Evolutionary conservation across 1,140 invertebrate genomes (phyloP), one percentile per base, ranked within the genome.

Genomic region (Bombus confusus): DNA sequence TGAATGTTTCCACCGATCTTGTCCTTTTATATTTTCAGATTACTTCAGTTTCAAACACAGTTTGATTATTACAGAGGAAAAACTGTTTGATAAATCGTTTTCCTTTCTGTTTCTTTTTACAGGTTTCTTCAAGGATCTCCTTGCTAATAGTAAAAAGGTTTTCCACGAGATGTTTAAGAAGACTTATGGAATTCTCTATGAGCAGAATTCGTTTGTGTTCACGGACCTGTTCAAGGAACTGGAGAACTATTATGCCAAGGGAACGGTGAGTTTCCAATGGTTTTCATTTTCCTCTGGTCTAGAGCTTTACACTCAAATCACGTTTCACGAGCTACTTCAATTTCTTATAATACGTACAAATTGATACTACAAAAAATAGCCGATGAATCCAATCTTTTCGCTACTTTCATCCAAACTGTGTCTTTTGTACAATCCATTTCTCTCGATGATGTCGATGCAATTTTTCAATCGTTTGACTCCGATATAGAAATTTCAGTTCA

Each of bases 151-250:
- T 12, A 97, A 98, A 91, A 96, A 95, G 89, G 98, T 98, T 93
- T 98, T 99, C 93, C 98, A 99, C 94, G 96, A 97, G 57, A 99
- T 99, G 98, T 99, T 99, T 96, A 97, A 98, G 90, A 96, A 97
- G 91, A 99, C 99, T 3, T 99, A 99, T 95, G 99, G 99, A 18
- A 97, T 98, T 92, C 97, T 99, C 80, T 99, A 99, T 96, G 97
- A 99, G 92, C 97, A 98, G 92, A 98, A 99, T 93, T 96, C 98
- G 8, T 97, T 98, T 92, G 97, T 99, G 31, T 99, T 99, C 95
- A 97, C 97, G 66, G 97, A 98, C 91, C 96, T 99, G 64, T 99
- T 99, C 95, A 96, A 97, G 86, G 97, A 99, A 91, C 95, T 99
- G 87, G 98, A 99, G 92, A 97, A 96, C 88, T 99, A 99, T 94